A percentile compares a stretch with the other conserved stretches of the same genome.
Conservation (phyloP, 2,797 vertebrate species). For the Varecia variegata region DNA sequence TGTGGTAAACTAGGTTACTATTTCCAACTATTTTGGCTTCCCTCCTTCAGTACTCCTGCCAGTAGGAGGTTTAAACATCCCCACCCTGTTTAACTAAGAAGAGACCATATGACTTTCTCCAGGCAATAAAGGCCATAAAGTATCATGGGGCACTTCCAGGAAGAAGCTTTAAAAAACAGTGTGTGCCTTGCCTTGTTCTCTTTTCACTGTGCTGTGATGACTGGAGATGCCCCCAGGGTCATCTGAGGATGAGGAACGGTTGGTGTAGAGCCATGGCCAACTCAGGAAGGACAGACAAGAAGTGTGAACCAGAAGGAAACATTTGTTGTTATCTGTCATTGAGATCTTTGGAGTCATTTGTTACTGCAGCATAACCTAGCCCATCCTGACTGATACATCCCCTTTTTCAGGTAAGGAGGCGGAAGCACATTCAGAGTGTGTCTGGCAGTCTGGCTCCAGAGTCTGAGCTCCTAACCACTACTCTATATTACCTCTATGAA, state of each 20-base stretch:
- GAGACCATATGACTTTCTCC: neutral
- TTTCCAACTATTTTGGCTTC: neutral
- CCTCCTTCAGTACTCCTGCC: neutral
- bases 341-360: neutral
- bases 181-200: neutral
- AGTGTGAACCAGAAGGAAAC: neutral
- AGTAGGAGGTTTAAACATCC: neutral
- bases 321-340: neutral
- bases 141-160: neutral
- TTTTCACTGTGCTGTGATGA: neutral
- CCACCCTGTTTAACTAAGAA: neutral
- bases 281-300: neutral
- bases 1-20: neutral
- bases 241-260: neutral
- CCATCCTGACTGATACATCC: neutral
- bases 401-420: neutral
- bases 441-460: neutral
- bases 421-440: neutral
- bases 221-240: neutral
- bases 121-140: neutral
- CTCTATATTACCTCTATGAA: neutral
- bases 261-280: neutral
- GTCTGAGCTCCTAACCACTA: neutral
- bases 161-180: neutral
- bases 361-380: neutral